A percentile compares a stretch with the other conserved stretches of the same genome.
Conservation (phyloP, 2,888 invertebrate genomes). For the Melangyna quadrimaculata region DNA sequence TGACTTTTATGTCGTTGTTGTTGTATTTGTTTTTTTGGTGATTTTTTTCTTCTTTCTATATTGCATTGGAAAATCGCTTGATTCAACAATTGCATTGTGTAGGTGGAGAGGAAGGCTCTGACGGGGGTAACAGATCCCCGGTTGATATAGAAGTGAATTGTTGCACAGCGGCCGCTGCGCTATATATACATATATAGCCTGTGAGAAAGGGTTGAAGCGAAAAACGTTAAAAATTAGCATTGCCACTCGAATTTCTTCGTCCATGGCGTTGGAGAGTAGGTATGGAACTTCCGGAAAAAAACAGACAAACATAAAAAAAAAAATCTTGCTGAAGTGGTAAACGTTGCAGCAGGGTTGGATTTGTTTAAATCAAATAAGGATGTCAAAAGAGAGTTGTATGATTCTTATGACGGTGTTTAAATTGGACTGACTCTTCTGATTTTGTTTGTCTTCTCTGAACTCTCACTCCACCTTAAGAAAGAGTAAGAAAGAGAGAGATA, state of each 20-base stretch:
- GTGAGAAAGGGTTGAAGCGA: constrained; percentile 41
- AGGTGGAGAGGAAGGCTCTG: not conserved
- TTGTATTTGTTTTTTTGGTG: constrained; percentile 33
- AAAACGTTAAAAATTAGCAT: constrained; percentile 71
- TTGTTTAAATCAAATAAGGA: not conserved
- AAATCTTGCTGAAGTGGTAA: constrained; percentile 69
- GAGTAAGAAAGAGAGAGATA: too few relatives aligned
- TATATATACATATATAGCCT: too few relatives aligned
- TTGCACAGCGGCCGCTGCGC: not conserved
- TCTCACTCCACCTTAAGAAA: too few relatives aligned
- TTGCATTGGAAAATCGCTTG: constrained; percentile 54
- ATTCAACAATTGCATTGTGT: constrained; percentile 62
- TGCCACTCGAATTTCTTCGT: constrained; percentile 66
- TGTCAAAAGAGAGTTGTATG: too few relatives aligned
- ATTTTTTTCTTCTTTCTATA: constrained; percentile 42
- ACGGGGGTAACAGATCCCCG: not conserved
- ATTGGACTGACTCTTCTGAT: too few relatives aligned
- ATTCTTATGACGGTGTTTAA: too few relatives aligned
- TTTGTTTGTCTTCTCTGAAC: too few relatives aligned
- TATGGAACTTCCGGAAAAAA: constrained; percentile 37
- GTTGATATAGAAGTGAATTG: constrained; percentile 21
- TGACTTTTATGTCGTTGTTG: constrained; percentile 66
- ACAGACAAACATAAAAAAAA: constrained; percentile 66
- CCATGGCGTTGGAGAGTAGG: constrained; percentile 35
- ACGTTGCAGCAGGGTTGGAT: constrained; percentile 13